Conservation (phyloP, 2,797 vertebrate genomes). For the Taeniopygia guttata region DNA sequence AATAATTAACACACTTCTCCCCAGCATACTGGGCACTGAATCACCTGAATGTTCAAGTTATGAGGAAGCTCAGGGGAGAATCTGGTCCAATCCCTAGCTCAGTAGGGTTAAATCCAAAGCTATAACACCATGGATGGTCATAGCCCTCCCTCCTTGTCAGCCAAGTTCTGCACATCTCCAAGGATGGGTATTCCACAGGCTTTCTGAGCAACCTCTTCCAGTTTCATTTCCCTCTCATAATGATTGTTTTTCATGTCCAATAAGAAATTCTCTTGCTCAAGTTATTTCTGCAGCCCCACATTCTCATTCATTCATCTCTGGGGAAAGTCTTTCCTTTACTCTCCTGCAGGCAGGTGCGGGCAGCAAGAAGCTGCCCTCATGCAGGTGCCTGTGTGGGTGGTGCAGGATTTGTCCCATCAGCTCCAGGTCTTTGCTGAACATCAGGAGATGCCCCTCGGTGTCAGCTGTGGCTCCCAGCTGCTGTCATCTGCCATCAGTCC, state of each 20-base stretch:
- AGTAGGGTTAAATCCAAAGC: neutral
- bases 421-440: neutral
- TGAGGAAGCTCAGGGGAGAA: neutral
- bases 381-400: too few relatives aligned
- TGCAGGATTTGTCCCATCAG: neutral
- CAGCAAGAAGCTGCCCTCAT: neutral
- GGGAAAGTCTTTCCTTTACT: neutral
- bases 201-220: neutral
- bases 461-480: neutral
- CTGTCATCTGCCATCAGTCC: neutral
- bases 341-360: neutral
- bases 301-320: neutral
- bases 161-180: neutral
- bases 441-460: fast-evolving
- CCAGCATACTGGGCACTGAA: neutral
- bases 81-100: neutral
- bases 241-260: neutral
- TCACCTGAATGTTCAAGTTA: neutral
- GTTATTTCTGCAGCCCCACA: neutral
- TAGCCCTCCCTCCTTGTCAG: neutral
- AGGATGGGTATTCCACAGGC: neutral
- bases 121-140: fast-evolving
- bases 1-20: neutral
- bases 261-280: neutral
- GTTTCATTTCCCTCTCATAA: neutral